A percentile compares a stretch with the other conserved stretches of the same genome.
Evolutionary conservation across 2,888 invertebrate species (phyloP).

Genomic region (Mythimna ferrago): DNA sequence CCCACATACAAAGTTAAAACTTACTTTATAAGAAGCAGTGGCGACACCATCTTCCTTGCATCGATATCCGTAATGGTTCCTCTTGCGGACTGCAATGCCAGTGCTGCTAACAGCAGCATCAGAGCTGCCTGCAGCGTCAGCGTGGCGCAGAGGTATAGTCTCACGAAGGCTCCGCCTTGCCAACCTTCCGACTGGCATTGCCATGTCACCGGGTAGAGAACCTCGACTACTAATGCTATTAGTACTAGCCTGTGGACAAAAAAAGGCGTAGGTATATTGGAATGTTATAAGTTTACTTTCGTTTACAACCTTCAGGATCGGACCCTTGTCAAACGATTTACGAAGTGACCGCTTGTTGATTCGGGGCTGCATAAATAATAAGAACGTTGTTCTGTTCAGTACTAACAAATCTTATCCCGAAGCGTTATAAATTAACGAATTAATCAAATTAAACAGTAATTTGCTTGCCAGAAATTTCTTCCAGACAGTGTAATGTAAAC

Average conservation of each 20-base stretch:
- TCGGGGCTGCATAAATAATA: conserved; percentile 28
- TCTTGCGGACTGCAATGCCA: conserved; percentile 93
- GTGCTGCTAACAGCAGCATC: conserved; percentile 91
- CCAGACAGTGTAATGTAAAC: background rate
- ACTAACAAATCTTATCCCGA: conserved; percentile 7
- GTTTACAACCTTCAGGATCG: background rate
- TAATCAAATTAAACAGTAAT: conserved; percentile 15
- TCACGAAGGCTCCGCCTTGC: conserved; percentile 93
- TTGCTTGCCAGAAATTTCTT: conserved; percentile 3
- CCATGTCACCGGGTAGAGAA: conserved; percentile 93
- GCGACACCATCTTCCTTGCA: conserved; percentile 93
- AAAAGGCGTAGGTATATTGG: background rate
- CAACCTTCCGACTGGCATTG: conserved; percentile 93
- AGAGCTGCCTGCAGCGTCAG: conserved; percentile 92
- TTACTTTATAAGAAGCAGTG: conserved; percentile 93
- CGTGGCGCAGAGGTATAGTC: conserved; percentile 94
- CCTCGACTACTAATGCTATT: conserved; percentile 92
- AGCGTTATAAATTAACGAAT: conserved; percentile 12
- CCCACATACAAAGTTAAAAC: conserved; percentile 57
- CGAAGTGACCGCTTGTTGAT: background rate
- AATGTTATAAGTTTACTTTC: conserved; percentile 13
- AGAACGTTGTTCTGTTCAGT: conserved; percentile 13
- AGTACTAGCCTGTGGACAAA: conserved; percentile 91
- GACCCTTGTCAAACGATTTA: conserved; percentile 32
- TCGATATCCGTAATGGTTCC: conserved; percentile 95